Evolutionary conservation across 2,797 vertebrate genomes (phyloP), one percentile per base, ranked within the genome.

Genomic region (Mallotus villosus): DNA sequence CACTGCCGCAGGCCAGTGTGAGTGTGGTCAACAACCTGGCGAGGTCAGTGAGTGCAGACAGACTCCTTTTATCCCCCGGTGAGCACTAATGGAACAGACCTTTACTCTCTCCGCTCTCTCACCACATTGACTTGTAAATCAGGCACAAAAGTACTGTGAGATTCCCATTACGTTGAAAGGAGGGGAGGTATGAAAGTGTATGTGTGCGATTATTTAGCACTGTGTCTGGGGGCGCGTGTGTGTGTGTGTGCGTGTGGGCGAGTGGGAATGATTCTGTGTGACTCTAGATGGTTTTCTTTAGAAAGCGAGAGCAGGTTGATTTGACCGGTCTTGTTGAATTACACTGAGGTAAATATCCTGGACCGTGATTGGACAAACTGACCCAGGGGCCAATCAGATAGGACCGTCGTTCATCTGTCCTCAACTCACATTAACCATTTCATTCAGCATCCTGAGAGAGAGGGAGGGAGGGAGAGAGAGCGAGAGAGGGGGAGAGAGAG

Each of bases 61-160:
- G 82, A 74, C 72, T 81, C 82, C 77, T n/a, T 27, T 77, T 16
- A 6, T 61, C 86, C 78, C 79, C 63, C 68, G n/a, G 70, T 77
- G 85, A 84, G 41, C 74, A 62, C 86, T 89, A 91, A 90, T 83
- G 82, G 88, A 90, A 85, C 73, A 75, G 67, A 79, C 84, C 58
- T 84, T 88, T 72, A 84, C 78, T 81, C 66, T 78, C 79, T 79
- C 77, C 70, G 73, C 84, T 69, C 73, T 79, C 79, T 82, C n/a
- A 58, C 74, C 75, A 73, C 83, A 81, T 74, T 76, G 77, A 89
- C 86, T 83, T 84, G 78, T 76, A 83, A 82, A 87, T 84, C 5
- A 66, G 83, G 76, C 76, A 59, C 74, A 72, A 74, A 77, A 80
- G 74, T 84, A 71, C 73, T 72, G 77, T 81, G 80, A 83, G 78